Percentiles rank a stretch among this genome's conserved stretches.
These are phyloP conservation scores for Notolabrus celidotus DNA, from an alignment of 2,797 vertebrate species.

Conservation along the genomic window DNA sequence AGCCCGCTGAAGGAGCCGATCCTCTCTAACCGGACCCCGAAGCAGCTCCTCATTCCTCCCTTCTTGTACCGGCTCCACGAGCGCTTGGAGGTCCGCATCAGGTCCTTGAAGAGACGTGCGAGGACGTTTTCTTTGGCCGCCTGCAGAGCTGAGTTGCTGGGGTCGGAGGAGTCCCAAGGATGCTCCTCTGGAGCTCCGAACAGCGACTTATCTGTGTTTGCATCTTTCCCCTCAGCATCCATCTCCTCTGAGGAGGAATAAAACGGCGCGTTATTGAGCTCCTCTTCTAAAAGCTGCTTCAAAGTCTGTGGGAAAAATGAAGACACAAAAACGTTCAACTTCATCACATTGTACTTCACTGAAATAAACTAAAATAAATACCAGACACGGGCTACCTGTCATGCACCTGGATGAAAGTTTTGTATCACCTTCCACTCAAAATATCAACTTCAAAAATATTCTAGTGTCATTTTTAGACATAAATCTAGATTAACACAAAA, in stretches of 20 bases:
- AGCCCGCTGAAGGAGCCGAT: slow-evolving; percentile 88
- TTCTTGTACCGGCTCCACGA: slow-evolving; percentile 85
- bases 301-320: slow-evolving; percentile 64
- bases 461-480: no score
- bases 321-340: background rate
- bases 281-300: slow-evolving; percentile 77
- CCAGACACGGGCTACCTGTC: background rate
- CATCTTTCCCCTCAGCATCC: slow-evolving; percentile 41
- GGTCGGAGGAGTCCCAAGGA: slow-evolving; percentile 58
- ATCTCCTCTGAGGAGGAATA: slow-evolving; percentile 53
- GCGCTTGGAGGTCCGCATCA: slow-evolving; percentile 81
- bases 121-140: slow-evolving; percentile 58
- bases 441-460: background rate
- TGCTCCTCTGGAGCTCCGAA: slow-evolving; percentile 39
- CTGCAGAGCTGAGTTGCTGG: slow-evolving; percentile 53
- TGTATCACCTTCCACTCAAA: background rate
- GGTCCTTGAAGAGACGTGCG: slow-evolving; percentile 76
- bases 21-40: slow-evolving; percentile 84
- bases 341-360: no score
- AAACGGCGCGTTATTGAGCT: slow-evolving; percentile 50
- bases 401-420: background rate
- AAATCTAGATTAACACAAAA: no score
- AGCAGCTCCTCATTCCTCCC: slow-evolving; percentile 85
- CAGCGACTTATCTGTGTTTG: slow-evolving; percentile 52
- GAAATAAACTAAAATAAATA: no score